Evolutionary conservation across 2,888 invertebrate genomes (phyloP).

Genomic region (Neoascia interrupta): DNA sequence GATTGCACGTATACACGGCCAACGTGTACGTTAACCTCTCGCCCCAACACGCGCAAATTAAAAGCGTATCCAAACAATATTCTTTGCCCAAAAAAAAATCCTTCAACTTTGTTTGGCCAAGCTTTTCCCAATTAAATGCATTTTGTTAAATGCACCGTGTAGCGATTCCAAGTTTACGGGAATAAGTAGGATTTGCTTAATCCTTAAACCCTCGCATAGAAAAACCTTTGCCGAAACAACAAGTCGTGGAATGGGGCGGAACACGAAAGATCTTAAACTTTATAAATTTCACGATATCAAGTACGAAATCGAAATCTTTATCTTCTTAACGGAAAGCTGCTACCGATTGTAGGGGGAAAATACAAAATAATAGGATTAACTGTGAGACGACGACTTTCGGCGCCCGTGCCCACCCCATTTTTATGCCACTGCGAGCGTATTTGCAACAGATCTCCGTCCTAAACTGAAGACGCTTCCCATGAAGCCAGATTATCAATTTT

Average conservation of each 20-base stretch:
- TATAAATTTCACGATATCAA: constrained; percentile 67
- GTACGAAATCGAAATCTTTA: constrained; percentile 67
- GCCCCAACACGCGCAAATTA: too few relatives aligned
- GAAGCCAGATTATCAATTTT: constrained; percentile 63
- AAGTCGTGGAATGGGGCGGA: too few relatives aligned
- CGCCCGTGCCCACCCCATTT: not conserved
- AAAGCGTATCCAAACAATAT: too few relatives aligned
- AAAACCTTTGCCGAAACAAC: too few relatives aligned
- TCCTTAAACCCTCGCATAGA: constrained; percentile 6
- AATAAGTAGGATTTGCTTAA: constrained; percentile 25
- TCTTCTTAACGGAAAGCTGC: constrained; percentile 67
- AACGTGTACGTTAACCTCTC: too few relatives aligned
- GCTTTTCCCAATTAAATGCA: constrained; percentile 56
- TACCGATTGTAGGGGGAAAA: constrained; percentile 60
- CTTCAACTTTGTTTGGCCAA: not conserved
- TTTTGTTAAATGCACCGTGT: constrained; percentile 45
- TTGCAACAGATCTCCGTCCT: constrained; percentile 7
- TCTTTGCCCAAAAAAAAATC: too few relatives aligned
- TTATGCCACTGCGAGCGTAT: not conserved
- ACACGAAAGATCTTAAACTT: constrained; percentile 60
- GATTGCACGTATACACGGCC: too few relatives aligned
- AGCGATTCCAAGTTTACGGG: not conserved
- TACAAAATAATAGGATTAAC: constrained; percentile 65
- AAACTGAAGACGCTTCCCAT: constrained; percentile 31
- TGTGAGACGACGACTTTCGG: constrained; percentile 44